Conservation (phyloP, 1,140 invertebrate species). For the Ephestia elutella region DNA sequence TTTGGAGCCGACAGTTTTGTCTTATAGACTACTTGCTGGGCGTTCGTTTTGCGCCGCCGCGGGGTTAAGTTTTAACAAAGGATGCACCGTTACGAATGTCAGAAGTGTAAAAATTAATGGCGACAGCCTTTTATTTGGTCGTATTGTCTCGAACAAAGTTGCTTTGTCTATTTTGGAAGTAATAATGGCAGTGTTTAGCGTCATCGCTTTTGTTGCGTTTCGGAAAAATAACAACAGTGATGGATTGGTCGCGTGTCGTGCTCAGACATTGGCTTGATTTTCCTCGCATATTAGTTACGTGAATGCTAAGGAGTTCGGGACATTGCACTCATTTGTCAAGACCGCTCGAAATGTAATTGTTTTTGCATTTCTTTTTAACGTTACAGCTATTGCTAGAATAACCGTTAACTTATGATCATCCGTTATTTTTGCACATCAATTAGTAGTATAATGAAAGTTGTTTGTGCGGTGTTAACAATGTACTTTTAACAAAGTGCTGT, state of each 20-base stretch:
- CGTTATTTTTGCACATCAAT: too few species aligned
- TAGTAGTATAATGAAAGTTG: too few species aligned
- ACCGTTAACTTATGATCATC: too few species aligned
- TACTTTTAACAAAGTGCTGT: too few species aligned
- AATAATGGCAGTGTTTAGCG: conserved; percentile 70
- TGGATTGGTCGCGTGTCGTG: conserved; percentile 59
- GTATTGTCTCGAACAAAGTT: conserved; percentile 61
- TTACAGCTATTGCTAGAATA: background rate
- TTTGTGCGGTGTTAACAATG: too few species aligned
- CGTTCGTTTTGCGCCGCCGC: conserved; percentile 53
- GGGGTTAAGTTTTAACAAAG: conserved; percentile 49
- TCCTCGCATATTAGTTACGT: conserved; percentile 42
- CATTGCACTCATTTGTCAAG: conserved; percentile 2
- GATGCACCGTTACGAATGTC: conserved; percentile 65
- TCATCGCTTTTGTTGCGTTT: conserved; percentile 61
- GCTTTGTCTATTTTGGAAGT: conserved; percentile 63
- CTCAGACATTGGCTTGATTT: conserved; percentile 50
- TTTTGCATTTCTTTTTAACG: background rate
- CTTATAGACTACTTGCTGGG: conserved; percentile 40
- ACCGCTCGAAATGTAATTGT: background rate
- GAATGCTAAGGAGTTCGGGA: conserved; percentile 11
- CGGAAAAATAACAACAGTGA: conserved; percentile 36
- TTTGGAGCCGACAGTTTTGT: conserved; percentile 28
- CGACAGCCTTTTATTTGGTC: conserved; percentile 58
- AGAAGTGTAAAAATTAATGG: conserved; percentile 67